Conservation (phyloP, 2,113 vertebrate species). For the Tyrannus savana region DNA sequence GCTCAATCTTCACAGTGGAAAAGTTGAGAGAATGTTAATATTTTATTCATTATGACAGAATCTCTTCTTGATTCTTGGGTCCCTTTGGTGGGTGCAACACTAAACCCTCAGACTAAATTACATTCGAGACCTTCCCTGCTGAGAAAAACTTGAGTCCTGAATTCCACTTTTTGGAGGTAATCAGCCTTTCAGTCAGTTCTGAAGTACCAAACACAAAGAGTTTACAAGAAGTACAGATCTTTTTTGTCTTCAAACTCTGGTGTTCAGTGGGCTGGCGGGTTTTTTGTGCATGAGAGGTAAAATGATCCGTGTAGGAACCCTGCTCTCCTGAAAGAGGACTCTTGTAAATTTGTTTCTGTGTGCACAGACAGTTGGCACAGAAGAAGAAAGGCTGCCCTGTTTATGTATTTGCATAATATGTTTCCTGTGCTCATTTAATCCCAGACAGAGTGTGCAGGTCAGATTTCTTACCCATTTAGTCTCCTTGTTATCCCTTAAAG, state of each 20-base stretch:
- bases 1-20: neutral
- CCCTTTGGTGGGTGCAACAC: neutral
- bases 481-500: neutral
- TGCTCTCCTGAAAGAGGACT: neutral
- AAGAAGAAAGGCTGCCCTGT: slow-evolving; percentile 18
- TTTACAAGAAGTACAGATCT: neutral
- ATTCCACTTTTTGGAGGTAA: neutral
- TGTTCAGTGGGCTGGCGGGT: neutral
- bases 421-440: neutral
- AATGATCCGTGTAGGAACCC: neutral
- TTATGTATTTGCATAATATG: neutral
- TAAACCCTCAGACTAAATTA: neutral
- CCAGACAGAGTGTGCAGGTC: neutral
- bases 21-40: neutral
- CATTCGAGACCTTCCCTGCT: neutral
- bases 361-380: neutral
- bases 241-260: neutral
- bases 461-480: neutral
- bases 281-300: neutral
- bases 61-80: neutral
- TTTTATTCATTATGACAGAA: neutral
- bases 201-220: neutral
- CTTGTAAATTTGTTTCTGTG: neutral
- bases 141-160: neutral
- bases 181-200: neutral